Base-by-base conservation (phyloP, 2,888 invertebrate genomes). In the Pelosia muscerda region DNA sequence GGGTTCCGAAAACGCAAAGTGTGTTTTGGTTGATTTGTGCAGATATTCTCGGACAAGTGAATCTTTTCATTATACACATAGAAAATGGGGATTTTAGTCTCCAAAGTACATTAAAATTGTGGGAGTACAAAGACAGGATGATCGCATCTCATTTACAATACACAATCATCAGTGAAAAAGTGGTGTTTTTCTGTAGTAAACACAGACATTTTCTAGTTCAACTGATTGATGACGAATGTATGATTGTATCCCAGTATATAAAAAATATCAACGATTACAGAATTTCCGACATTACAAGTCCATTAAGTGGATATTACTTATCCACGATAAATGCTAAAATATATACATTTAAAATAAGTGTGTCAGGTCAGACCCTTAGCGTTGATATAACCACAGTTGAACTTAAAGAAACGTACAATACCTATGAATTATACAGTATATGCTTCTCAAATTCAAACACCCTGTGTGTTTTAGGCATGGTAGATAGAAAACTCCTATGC, bases 61-160 rank as follows among this genome's bases (percentile, higher is more conserved):
- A 81, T 63, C 72, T 77, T 0, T 80, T 84, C 38, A 75, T 89
- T 31, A 91, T 87, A 75, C 38, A 75, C 63, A 73, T 88, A 59
- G 70, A 80, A 8, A 75, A 83, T 28, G 70, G 79, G 53, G 65
- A 65, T 15, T 63, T 93, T 2, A 74, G 72, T 34, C 63, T 83
- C 49, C 26, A 78, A 22, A 71, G 83, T n/a, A 60, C 76, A 0
- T 69, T 82, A 22, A 63, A 64, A 6, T 57, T 92, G 34, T 95
- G 94, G 94, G 38, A 81, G 6, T 77, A 89, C 60, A 87, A 88
- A 76, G 95, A 95, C 65, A 88, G 82, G 78, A 94, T 93, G 92
- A 58, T 87, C 6, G 73, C 85, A 0, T 84, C 81, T 59, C 70
- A 81, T 66, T 67, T 92, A 19, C 75, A 87, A 53, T 85, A 86